Evolutionary conservation across 2,888 invertebrate species (phyloP), one percentile per base, ranked within the genome.

Genomic region (Tryphoninae sp.): DNA sequence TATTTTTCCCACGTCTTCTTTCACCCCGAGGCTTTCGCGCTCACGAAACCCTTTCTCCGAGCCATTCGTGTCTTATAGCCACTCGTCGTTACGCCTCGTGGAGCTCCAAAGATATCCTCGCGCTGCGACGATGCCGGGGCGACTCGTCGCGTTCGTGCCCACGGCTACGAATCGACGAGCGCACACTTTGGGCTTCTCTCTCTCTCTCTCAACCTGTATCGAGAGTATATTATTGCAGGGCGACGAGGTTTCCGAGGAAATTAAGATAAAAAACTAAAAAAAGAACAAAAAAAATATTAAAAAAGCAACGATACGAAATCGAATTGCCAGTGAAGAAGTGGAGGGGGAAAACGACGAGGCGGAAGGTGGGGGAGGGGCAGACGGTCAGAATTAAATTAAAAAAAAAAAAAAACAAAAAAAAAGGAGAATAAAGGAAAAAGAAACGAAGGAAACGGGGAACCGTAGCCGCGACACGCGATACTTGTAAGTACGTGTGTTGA

Each of bases 381-480:
- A 64, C 53, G 74, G 13, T 45, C 42, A 22, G 65, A 68, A 67
- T 59, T 59, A 40, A 26, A 19, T 23, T 40, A 33, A 59, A 53
- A n/a, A 64, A 53, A 61, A 58, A 51, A 33, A 59, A 53, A n/a
- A 64, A 53, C 67, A 58, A 73, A 74, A 16, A 76, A 67, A 42
- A 68, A 68, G 59, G 64, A 33, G 23, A 19, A 42, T 51, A 22
- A 59, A 53, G 22, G 58, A 53, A 73, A 68, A 40, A 77, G 68
- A 16, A 76, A 61, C 19, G 73, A 68, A 65, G 69, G 77, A 59
- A 81, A 81, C 68, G 68, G 73, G 81, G 78, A 81, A 74, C 68
- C 73, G 64, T 68, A 40, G 19, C 33, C 64, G 65, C 62, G 80
- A 73, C 81, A 81, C 81, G 81, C 81, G 81, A 78, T 81, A 78